These are phyloP conservation scores for Chaetodon trifascialis DNA, from an alignment of 2,113 vertebrate species.

Conservation along the genomic window DNA sequence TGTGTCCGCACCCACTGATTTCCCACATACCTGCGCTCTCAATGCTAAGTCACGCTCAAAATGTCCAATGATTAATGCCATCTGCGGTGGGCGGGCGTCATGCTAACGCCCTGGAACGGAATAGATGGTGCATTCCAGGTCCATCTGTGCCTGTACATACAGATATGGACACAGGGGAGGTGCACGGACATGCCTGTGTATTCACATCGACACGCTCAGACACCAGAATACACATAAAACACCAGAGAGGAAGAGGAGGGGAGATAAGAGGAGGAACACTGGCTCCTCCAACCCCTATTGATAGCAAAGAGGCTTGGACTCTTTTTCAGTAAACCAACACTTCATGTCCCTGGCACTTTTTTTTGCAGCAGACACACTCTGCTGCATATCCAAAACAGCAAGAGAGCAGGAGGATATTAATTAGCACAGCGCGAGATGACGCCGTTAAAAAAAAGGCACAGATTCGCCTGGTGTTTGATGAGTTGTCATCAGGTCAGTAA, in stretches of 20 bases:
- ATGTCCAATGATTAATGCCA: conserved; percentile 70
- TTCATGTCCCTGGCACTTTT: conserved; percentile 54
- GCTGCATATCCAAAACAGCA: conserved; percentile 59
- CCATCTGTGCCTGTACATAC: conserved; percentile 58
- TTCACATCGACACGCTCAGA: conserved; percentile 3
- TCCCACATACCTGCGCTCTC: conserved; percentile 1
- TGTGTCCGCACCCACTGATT: conserved; percentile 14
- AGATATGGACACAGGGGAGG: conserved; percentile 43
- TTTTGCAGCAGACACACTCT: conserved; percentile 45
- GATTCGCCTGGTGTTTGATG: conserved; percentile 41
- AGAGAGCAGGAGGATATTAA: conserved; percentile 67
- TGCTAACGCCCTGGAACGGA: conserved; percentile 49
- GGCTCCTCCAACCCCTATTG: conserved; percentile 8
- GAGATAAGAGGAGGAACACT: conserved; percentile 9
- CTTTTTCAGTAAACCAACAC: conserved; percentile 53
- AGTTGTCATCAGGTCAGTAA: conserved; percentile 44
- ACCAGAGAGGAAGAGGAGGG: background rate
- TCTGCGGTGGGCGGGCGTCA: conserved; percentile 64
- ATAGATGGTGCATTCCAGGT: conserved; percentile 52
- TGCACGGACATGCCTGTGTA: background rate
- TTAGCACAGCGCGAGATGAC: conserved; percentile 51
- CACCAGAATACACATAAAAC: conserved; percentile 21
- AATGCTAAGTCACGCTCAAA: conserved; percentile 47
- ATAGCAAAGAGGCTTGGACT: conserved; percentile 27
- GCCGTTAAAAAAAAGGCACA: conserved; percentile 6